These are phyloP conservation scores for Heliothis virescens DNA, from an alignment of 1,140 invertebrate genomes.

Conservation along the genomic window DNA sequence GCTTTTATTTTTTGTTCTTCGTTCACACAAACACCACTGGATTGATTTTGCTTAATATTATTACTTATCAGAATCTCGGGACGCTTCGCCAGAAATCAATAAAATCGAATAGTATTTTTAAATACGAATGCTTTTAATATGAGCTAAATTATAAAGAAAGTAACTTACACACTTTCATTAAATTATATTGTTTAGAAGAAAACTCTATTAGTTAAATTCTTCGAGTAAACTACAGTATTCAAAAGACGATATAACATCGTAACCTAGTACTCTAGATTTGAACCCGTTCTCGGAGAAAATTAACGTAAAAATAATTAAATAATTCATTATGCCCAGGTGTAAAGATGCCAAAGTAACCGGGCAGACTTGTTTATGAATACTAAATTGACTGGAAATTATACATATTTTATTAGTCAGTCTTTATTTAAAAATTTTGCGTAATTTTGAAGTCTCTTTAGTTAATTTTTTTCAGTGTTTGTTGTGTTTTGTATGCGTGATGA, in stretches of 20 bases:
- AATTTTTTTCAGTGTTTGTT: neutral
- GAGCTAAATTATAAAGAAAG: too few relatives aligned
- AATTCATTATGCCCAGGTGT: constrained; percentile 30
- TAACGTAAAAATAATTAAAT: constrained; percentile 42
- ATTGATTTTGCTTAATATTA: too few relatives aligned
- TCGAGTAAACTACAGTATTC: neutral
- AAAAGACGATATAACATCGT: neutral
- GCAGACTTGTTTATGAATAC: constrained; percentile 39
- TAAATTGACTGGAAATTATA: constrained; percentile 39
- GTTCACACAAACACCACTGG: too few relatives aligned
- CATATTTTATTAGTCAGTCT: constrained; percentile 35
- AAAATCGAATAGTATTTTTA: too few relatives aligned
- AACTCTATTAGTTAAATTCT: too few relatives aligned
- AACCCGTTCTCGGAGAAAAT: neutral
- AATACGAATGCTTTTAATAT: too few relatives aligned
- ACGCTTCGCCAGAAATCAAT: too few relatives aligned
- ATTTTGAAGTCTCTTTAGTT: constrained; percentile 15
- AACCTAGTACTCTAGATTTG: neutral
- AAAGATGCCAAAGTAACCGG: constrained; percentile 1
- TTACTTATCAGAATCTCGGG: too few relatives aligned
- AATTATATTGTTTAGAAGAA: too few relatives aligned
- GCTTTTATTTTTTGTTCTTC: too few relatives aligned
- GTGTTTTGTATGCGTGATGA: constrained; percentile 1
- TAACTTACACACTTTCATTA: too few relatives aligned
- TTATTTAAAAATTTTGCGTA: constrained; percentile 28